Evolutionary conservation across 2,888 invertebrate species (phyloP).

Genomic region (Patella ulyssiponensis): DNA sequence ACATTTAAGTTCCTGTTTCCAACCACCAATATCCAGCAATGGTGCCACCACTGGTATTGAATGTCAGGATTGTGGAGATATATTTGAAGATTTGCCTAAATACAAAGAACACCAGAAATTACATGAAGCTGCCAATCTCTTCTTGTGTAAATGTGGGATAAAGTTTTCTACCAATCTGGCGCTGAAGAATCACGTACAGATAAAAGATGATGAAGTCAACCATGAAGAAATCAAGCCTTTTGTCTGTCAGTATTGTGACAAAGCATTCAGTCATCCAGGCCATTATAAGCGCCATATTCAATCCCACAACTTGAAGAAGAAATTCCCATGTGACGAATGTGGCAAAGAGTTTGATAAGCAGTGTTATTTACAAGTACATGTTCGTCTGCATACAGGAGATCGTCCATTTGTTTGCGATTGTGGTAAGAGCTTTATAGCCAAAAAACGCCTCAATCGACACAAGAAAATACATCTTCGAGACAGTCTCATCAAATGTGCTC

Average conservation of each 20-base stretch:
- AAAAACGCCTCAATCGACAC: not conserved
- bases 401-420: constrained; percentile 1
- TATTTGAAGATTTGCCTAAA: not conserved
- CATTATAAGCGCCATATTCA: not conserved
- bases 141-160: not conserved
- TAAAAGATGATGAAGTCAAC: not conserved
- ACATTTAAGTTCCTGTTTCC: not conserved
- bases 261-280: not conserved
- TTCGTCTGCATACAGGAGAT: not conserved
- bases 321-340: not conserved
- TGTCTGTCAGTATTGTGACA: constrained; percentile 1
- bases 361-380: not conserved
- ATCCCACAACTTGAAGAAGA: constrained; percentile 1
- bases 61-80: not conserved
- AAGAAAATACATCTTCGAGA: not conserved
- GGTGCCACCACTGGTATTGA: not conserved
- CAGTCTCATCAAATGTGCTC: not conserved
- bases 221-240: not conserved
- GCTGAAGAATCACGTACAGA: not conserved
- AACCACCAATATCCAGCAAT: not conserved
- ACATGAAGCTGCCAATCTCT: constrained; percentile 1
- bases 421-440: not conserved
- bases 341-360: not conserved
- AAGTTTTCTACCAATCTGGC: constrained; percentile 1
- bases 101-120: not conserved